A percentile compares a stretch with the other conserved stretches of the same genome.
phyloP scores from a whole-genome alignment of 2,113 vertebrate species.

The Irena cyanogastra region DNA sequence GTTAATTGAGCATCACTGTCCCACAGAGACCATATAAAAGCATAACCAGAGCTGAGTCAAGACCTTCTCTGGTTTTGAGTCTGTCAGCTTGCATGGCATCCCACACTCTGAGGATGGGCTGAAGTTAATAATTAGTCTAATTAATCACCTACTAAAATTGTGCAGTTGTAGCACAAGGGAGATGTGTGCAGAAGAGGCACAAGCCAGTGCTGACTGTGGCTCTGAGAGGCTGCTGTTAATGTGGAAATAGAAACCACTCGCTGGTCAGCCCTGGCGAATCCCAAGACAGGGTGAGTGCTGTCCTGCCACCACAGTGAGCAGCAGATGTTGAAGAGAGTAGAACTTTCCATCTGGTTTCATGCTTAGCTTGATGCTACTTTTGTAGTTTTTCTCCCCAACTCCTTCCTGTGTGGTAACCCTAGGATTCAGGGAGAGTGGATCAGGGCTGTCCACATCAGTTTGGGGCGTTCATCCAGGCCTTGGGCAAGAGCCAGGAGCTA shows the following conservation, averaged over 20 bases:
- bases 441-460: not conserved
- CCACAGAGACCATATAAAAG: not conserved
- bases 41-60: not conserved
- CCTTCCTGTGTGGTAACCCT: not conserved
- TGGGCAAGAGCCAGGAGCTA: not conserved
- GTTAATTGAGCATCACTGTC: not conserved
- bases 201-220: not conserved
- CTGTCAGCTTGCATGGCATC: not conserved
- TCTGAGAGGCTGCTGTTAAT: not conserved
- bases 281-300: accelerated
- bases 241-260: accelerated
- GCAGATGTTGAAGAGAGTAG: not conserved
- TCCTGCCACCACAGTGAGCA: not conserved
- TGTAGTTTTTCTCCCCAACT: accelerated
- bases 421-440: not conserved
- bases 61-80: not conserved
- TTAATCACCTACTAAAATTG: not conserved
- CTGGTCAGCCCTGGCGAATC: not conserved
- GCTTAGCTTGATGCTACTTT: not conserved
- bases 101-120: not conserved
- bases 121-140: not conserved
- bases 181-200: not conserved
- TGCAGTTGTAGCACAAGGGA: not conserved
- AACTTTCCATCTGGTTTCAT: not conserved
- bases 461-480: not conserved